These are phyloP conservation scores for Gambelia wislizenii DNA, from an alignment of 2,797 vertebrate genomes.

Conservation along the genomic window DNA sequence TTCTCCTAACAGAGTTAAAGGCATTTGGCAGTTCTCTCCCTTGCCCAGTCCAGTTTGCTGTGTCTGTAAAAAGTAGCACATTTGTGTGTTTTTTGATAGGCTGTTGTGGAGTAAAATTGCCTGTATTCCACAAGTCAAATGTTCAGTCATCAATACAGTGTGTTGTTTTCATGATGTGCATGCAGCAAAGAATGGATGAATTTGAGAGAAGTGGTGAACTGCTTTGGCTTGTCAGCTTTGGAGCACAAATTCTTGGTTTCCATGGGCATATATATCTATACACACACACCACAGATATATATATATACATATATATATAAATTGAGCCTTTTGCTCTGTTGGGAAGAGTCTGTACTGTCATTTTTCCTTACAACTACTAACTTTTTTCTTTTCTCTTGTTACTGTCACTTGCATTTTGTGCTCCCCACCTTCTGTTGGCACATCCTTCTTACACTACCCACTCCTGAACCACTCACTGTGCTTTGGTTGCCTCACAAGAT, in stretches of 20 bases:
- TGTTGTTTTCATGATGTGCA: conserved; percentile 33
- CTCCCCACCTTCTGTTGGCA: conserved; percentile 83
- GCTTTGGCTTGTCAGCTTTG: conserved; percentile 51
- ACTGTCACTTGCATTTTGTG: conserved; percentile 84
- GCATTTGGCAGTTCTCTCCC: conserved; percentile 60
- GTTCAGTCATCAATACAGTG: not conserved
- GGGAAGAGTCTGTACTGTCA: conserved; percentile 83
- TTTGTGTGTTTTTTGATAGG: conserved; percentile 22
- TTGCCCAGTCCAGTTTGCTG: conserved; percentile 65
- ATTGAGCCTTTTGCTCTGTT: conserved; percentile 79
- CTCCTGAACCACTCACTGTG: conserved; percentile 77
- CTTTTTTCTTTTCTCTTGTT: conserved; percentile 82
- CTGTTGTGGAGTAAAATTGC: conserved; percentile 19
- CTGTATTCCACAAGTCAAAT: not conserved
- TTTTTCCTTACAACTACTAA: conserved; percentile 75
- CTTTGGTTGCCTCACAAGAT: conserved; percentile 82
- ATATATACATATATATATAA: conserved; percentile 41
- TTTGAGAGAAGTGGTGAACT: conserved; percentile 62
- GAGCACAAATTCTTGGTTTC: conserved; percentile 35
- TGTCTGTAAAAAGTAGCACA: conserved; percentile 49
- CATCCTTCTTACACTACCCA: conserved; percentile 80
- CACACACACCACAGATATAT: no score
- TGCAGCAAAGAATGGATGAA: conserved; percentile 67
- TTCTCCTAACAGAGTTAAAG: conserved; percentile 86
- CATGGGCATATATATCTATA: conserved; percentile 38